Base-by-base conservation (phyloP, 2,797 vertebrate genomes). In the Cygnus olor region DNA sequence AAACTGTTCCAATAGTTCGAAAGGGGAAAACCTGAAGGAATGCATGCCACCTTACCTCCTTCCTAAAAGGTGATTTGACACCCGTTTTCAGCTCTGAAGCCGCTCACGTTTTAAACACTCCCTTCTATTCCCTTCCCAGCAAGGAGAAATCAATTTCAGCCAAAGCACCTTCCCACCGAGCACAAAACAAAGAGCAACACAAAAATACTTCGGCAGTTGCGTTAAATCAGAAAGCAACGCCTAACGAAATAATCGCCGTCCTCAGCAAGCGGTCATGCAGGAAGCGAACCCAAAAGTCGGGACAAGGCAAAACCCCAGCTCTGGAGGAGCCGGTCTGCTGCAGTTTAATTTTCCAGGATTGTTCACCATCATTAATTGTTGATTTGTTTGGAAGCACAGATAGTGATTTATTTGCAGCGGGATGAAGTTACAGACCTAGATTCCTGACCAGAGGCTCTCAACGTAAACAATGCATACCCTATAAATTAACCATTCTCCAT, bases 111-210 rank as follows among this genome's bases (percentile, higher is more conserved):
- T 88, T 91, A 69, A 92, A 36, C 18, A 4, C 36, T 73, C 49
- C 30, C 30, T 80, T 63, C 69, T 54, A 45, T 3, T 44, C 53
- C n/a, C 49, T 44, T 11, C 56, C n/a, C 68, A 64, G 57, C 8
- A 57, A 68, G 79, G 38, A 40, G 30, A 94, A 92, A 88, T 42
- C 71, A 38, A 19, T 73, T 64, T 63, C 30, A 83, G 73, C 27
- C 49, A 79, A 63, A 92, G 91, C 78, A 94, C 36, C 70, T 87
- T 64, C 45, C 38, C 73, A 42, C 78, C 77, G 64, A 95, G 80
- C 74, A 68, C 87, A 96, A 92, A 94, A 95, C 95, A 95, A 96
- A 97, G 95, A 94, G 86, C 72, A 89, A 76, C 61, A 86, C 2
- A 28, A 94, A 93, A 94, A 86, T 21, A 89, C 85, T 92, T 76